These are phyloP conservation scores for Aspidapion aeneum DNA, from an alignment of 2,888 invertebrate genomes.

Conservation along the genomic window DNA sequence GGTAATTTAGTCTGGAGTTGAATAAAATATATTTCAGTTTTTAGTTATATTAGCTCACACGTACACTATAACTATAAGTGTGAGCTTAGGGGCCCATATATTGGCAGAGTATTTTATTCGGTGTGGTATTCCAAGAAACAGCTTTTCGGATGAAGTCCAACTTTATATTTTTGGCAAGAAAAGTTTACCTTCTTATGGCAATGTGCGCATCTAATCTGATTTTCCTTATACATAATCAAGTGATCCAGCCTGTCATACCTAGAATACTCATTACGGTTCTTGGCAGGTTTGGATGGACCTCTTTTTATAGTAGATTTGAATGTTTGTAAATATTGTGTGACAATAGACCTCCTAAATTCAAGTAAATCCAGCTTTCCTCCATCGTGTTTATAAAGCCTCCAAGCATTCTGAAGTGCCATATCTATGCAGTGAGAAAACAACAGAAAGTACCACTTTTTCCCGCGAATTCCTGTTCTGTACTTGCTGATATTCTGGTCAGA, in stretches of 20 bases:
- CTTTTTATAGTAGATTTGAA: slow-evolving; percentile 5
- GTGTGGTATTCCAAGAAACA: slow-evolving; percentile 6
- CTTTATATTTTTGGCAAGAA: slow-evolving; percentile 7
- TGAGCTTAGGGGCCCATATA: too few relatives aligned
- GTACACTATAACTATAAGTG: too few relatives aligned
- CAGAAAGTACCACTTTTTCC: slow-evolving; percentile 31
- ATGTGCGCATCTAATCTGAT: neutral
- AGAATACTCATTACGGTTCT: slow-evolving; percentile 10
- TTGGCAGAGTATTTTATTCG: too few relatives aligned
- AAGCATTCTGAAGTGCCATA: slow-evolving; percentile 24
- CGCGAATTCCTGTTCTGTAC: slow-evolving; percentile 16
- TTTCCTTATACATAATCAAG: slow-evolving; percentile 2
- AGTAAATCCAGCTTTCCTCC: slow-evolving; percentile 15
- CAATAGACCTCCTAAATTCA: neutral
- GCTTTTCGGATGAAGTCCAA: slow-evolving; percentile 9
- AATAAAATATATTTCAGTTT: too few relatives aligned
- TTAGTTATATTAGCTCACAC: too few relatives aligned
- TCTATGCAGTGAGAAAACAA: slow-evolving; percentile 27
- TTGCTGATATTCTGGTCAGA: slow-evolving; percentile 7
- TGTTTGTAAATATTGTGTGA: slow-evolving; percentile 4
- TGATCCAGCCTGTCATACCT: slow-evolving; percentile 10
- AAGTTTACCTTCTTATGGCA: slow-evolving; percentile 10
- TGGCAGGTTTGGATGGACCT: slow-evolving; percentile 6
- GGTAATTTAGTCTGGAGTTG: too few relatives aligned
- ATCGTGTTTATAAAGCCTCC: slow-evolving; percentile 1